These are phyloP conservation scores for Amphibalanus amphitrite DNA, from an alignment of 1,140 invertebrate species.

Conservation along the genomic window DNA sequence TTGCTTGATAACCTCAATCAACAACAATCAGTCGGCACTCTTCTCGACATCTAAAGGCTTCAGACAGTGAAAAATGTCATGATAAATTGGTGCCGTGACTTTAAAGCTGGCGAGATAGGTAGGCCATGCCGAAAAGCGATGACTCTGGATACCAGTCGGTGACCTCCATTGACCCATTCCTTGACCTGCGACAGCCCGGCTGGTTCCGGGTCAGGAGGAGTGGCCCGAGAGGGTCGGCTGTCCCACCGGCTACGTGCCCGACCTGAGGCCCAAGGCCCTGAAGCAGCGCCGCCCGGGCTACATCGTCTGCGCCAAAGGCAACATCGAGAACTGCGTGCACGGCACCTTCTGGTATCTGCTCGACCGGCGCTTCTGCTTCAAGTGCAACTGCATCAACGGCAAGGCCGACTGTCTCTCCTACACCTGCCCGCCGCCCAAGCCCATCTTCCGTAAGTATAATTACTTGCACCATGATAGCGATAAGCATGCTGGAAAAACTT, in stretches of 20 bases:
- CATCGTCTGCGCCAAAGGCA: neutral
- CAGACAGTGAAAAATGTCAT: too few species aligned
- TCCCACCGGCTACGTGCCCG: neutral
- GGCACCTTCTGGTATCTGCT: neutral
- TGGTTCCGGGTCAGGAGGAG: neutral
- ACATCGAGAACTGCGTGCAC: neutral
- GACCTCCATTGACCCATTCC: too few species aligned
- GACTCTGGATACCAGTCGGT: too few species aligned
- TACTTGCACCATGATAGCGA: too few species aligned
- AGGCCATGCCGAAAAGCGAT: too few species aligned
- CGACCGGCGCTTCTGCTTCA: neutral
- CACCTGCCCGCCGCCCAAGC: neutral
- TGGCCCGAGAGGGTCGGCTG: neutral
- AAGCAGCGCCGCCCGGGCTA: neutral
- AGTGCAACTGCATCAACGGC: neutral
- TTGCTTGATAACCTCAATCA: too few species aligned
- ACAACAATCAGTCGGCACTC: too few species aligned
- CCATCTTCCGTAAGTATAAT: neutral
- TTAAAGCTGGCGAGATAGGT: too few species aligned
- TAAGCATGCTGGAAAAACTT: too few species aligned
- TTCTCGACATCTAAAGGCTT: too few species aligned
- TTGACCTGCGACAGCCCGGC: neutral
- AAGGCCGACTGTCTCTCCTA: neutral
- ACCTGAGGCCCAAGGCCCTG: neutral
- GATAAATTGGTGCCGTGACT: too few species aligned